These are phyloP conservation scores for Periphyllus acericola DNA, from an alignment of 2,888 invertebrate genomes.

Conservation along the genomic window DNA sequence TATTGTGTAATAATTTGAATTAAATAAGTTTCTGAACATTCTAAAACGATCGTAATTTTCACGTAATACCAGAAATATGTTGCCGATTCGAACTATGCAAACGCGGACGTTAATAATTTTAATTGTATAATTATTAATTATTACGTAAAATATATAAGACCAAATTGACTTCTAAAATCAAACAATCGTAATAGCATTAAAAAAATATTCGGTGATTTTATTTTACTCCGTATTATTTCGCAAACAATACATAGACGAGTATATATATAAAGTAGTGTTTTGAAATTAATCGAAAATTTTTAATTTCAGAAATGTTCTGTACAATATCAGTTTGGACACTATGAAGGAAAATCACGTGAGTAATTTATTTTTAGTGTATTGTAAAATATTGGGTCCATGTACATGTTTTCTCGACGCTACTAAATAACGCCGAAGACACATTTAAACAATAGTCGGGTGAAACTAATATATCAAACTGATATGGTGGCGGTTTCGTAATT, in stretches of 20 bases:
- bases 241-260: not conserved
- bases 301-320: constrained; percentile 83
- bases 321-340: constrained; percentile 88
- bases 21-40: not conserved
- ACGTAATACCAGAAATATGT: constrained; percentile 27
- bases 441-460: not conserved
- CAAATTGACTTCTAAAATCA: not conserved
- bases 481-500: constrained; percentile 64
- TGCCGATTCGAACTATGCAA: not conserved
- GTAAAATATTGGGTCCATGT: not conserved
- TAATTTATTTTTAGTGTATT: constrained; percentile 49
- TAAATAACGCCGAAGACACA: not conserved
- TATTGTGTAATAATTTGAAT: constrained; percentile 27
- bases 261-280: no score
- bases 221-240: not conserved
- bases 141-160: constrained; percentile 5
- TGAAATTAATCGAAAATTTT: constrained; percentile 63
- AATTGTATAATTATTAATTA: constrained; percentile 14
- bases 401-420: not conserved
- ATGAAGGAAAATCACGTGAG: constrained; percentile 77
- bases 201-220: not conserved
- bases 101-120: not conserved
- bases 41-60: constrained; percentile 29
- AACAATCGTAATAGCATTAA: not conserved
- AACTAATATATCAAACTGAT: not conserved